Percentiles rank a stretch among this genome's conserved stretches.
Evolutionary conservation across 2,113 vertebrate genomes (phyloP).

Genomic region (Serilophus lunatus): DNA sequence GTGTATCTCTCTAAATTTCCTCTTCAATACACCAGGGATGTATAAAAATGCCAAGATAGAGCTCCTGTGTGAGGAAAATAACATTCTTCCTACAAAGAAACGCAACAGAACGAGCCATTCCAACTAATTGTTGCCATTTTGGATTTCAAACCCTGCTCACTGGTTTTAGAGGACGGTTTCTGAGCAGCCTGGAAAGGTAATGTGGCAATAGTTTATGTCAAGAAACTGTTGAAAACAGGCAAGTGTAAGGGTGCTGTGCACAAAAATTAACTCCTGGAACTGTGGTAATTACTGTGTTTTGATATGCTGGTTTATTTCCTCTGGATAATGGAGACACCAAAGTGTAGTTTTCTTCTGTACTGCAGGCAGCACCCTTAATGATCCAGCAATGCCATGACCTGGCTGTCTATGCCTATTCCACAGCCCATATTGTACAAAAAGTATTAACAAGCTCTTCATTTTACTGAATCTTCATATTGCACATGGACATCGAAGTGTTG

Average conservation of each 20-base stretch:
- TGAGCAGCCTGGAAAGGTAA: not conserved
- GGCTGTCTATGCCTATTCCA: not conserved
- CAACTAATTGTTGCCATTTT: not conserved
- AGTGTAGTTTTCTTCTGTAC: not conserved
- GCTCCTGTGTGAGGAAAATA: not conserved
- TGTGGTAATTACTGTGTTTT: not conserved
- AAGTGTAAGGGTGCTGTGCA: not conserved
- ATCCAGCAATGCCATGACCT: not conserved
- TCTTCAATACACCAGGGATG: not conserved
- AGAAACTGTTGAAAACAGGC: not conserved
- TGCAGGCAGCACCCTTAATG: not conserved
- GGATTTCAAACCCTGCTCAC: not conserved
- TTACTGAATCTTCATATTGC: not conserved
- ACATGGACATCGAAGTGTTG: not conserved
- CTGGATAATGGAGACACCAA: not conserved
- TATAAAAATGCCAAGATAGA: not conserved
- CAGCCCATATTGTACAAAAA: not conserved
- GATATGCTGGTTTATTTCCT: not conserved
- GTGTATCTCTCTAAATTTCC: not conserved
- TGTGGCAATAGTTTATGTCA: not conserved
- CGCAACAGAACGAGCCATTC: not conserved
- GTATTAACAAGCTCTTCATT: not conserved
- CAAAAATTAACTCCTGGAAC: not conserved
- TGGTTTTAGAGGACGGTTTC: not conserved
- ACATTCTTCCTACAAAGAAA: not conserved